These are phyloP conservation scores for Gambusia affinis DNA, from an alignment of 2,113 vertebrate species.

Conservation along the genomic window DNA sequence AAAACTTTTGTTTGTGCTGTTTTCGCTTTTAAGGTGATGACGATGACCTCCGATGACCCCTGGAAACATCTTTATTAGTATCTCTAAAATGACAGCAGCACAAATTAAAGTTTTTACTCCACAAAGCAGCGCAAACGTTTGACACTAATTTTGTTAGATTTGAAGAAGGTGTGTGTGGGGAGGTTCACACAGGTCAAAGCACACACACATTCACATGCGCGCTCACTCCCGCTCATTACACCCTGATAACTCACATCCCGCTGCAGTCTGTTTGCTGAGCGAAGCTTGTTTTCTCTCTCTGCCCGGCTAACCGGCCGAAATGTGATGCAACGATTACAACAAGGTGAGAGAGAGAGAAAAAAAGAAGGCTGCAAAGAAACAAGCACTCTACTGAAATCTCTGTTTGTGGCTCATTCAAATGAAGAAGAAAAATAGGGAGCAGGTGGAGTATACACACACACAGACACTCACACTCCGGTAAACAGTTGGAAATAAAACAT, in stretches of 20 bases:
- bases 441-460: slow-evolving; percentile 62
- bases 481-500: slow-evolving; percentile 74
- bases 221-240: slow-evolving; percentile 24
- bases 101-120: no score
- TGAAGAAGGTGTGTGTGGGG: no score
- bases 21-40: no score
- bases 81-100: no score
- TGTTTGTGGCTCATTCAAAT: slow-evolving; percentile 41
- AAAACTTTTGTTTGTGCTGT: no score
- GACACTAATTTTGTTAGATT: no score
- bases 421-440: slow-evolving; percentile 83
- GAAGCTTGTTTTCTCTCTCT: slow-evolving; percentile 58
- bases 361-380: slow-evolving; percentile 24
- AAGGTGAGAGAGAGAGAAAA: slow-evolving; percentile 5
- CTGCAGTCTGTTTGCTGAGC: slow-evolving; percentile 70
- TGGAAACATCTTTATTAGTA: no score
- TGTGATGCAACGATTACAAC: slow-evolving; percentile 62
- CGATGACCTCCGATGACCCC: no score
- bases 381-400: slow-evolving; percentile 31
- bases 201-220: slow-evolving; percentile 28
- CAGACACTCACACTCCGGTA: slow-evolving; percentile 38
- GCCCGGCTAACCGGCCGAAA: slow-evolving; percentile 32
- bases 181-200: background rate
- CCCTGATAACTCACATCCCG: slow-evolving; percentile 47
- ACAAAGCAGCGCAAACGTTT: no score